Evolutionary conservation across 2,888 invertebrate genomes (phyloP).

Genomic region (Drosophila pseudotalamancana): DNA sequence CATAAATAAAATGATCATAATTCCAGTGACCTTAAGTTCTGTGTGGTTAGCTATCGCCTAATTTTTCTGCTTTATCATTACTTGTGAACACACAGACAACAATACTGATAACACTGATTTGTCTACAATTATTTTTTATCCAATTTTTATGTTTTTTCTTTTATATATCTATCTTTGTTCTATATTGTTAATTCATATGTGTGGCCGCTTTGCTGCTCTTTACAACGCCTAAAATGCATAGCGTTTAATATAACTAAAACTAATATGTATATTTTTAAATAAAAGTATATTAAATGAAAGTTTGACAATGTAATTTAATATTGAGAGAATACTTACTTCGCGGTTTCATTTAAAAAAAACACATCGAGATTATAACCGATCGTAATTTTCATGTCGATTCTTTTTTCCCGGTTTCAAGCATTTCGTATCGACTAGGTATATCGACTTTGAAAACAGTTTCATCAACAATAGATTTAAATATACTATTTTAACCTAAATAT

Average conservation of each 20-base stretch:
- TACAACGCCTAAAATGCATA: constrained; percentile 45
- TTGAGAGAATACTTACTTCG: neutral
- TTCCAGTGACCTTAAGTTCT: constrained; percentile 33
- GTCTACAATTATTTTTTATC: constrained; percentile 39
- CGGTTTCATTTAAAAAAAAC: neutral
- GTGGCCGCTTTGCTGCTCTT: constrained; percentile 41
- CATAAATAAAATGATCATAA: constrained; percentile 40
- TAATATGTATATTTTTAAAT: constrained; percentile 72
- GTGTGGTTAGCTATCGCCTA: constrained; percentile 28
- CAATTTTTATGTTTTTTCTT: constrained; percentile 52
- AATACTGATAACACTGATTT: constrained; percentile 32
- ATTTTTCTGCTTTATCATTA: constrained; percentile 13
- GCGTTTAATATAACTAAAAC: constrained; percentile 60
- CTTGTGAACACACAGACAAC: constrained; percentile 13
- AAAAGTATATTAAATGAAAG: constrained; percentile 35
- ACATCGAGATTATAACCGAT: neutral
- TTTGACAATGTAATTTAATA: neutral
- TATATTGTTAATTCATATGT: constrained; percentile 65
- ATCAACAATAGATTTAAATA: neutral
- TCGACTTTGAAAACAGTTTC: neutral
- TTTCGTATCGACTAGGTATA: neutral
- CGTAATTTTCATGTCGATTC: neutral
- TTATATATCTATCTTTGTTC: constrained; percentile 56
- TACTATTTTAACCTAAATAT: neutral
- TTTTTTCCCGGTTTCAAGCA: neutral